Conservation (phyloP, 2,797 vertebrate genomes). For the Labeo calbasu region DNA sequence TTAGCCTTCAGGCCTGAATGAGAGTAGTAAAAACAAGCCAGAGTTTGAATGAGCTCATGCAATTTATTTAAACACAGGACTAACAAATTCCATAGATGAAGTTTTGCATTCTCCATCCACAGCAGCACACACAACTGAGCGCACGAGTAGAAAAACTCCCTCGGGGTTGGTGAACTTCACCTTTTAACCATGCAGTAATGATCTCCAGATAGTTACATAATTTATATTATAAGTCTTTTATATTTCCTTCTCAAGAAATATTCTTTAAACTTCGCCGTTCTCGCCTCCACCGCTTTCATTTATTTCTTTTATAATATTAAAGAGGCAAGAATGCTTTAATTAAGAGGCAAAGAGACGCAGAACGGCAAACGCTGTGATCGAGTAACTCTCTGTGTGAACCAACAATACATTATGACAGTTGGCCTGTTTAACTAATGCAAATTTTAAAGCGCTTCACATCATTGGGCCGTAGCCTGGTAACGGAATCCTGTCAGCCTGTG, state of each 20-base stretch:
- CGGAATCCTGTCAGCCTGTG: constrained; percentile 19
- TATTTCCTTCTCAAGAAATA: not conserved
- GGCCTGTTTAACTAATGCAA: constrained; percentile 39
- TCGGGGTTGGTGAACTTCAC: constrained; percentile 31
- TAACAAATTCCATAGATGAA: not conserved
- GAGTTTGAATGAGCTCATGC: constrained; percentile 15
- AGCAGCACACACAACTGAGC: not conserved
- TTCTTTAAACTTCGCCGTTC: not conserved
- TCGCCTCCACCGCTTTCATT: not conserved
- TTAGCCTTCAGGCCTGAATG: constrained; percentile 27
- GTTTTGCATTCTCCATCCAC: constrained; percentile 53
- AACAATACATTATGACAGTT: constrained; percentile 41
- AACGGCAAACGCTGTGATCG: not conserved
- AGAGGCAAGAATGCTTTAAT: constrained; percentile 17
- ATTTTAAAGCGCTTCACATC: constrained; percentile 37
- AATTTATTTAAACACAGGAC: constrained; percentile 34
- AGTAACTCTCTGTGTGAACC: constrained; percentile 13
- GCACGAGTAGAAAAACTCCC: constrained; percentile 37
- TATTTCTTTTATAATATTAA: not conserved
- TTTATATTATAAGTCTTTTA: constrained; percentile 38
- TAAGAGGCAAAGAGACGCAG: constrained; percentile 14
- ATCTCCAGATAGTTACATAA: constrained; percentile 42
- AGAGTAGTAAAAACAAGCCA: not conserved
- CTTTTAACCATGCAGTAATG: constrained; percentile 44
- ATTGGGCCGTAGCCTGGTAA: constrained; percentile 26